A percentile compares a stretch with the other conserved stretches of the same genome.
Conservation (phyloP, 2,113 vertebrate genomes). For the Gambusia holbrooki region DNA sequence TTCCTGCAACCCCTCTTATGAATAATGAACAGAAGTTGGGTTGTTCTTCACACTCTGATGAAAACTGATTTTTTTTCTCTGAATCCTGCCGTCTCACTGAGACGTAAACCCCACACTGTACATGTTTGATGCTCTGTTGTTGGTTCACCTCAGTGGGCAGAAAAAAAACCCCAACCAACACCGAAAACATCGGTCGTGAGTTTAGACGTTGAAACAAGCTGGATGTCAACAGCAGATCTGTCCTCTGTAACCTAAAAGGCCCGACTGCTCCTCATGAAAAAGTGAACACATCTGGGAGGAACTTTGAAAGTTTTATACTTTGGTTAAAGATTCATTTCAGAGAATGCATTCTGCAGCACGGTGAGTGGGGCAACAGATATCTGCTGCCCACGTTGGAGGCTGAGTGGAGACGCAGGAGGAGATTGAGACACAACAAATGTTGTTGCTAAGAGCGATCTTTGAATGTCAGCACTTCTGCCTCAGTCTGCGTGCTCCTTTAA, state of each 20-base stretch:
- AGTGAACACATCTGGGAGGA: constrained; percentile 62
- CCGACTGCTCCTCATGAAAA: constrained; percentile 69
- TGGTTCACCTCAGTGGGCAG: constrained; percentile 2
- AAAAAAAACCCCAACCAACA: background rate
- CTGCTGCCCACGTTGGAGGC: constrained; percentile 30
- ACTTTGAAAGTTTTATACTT: constrained; percentile 67
- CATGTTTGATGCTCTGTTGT: constrained; percentile 6
- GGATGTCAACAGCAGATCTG: constrained; percentile 38
- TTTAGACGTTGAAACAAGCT: constrained; percentile 7
- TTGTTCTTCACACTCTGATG: constrained; percentile 20
- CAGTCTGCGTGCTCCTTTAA: constrained; percentile 35
- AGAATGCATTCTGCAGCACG: constrained; percentile 31
- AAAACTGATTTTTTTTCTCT: background rate
- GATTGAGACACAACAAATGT: constrained; percentile 50
- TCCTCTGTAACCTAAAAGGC: constrained; percentile 60
- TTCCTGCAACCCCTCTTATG: constrained; percentile 20
- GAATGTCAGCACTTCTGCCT: constrained; percentile 51
- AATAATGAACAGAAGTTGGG: constrained; percentile 59
- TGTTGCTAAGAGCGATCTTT: constrained; percentile 55
- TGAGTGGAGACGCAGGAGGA: constrained; percentile 34
- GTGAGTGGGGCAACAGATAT: constrained; percentile 9
- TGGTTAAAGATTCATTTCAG: constrained; percentile 69
- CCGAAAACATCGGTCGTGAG: background rate
- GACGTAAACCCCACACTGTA: constrained; percentile 19
- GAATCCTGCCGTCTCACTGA: background rate